Percentiles rank a stretch among this genome's conserved stretches.
Evolutionary conservation across 2,888 invertebrate genomes (phyloP).

Genomic region (Leistus spinibarbis): DNA sequence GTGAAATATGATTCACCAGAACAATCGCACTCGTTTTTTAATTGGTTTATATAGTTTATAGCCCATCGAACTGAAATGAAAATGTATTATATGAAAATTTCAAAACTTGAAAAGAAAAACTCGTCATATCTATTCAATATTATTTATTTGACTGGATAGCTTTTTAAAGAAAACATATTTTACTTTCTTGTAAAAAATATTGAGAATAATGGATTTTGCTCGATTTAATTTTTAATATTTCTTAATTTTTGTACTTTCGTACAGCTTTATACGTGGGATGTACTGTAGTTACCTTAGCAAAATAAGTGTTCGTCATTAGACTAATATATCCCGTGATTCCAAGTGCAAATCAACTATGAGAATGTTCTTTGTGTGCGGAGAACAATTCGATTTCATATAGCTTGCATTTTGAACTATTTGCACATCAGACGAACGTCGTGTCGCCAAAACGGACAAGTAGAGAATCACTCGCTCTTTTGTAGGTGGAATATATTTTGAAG

Average conservation of each 20-base stretch:
- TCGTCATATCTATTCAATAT: no score
- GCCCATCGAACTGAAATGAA: background rate
- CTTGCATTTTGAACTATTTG: background rate
- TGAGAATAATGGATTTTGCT: no score
- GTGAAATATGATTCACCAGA: background rate
- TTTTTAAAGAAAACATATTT: no score
- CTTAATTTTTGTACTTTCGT: no score
- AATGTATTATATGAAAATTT: background rate
- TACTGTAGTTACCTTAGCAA: no score
- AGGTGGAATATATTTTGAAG: background rate
- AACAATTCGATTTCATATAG: background rate
- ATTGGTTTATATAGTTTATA: background rate
- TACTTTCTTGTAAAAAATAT: no score
- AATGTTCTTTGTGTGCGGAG: background rate
- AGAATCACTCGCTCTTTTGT: background rate
- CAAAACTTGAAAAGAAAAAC: background rate
- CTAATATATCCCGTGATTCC: background rate
- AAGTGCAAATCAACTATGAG: background rate
- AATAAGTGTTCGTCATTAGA: background rate
- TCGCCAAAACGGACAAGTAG: background rate
- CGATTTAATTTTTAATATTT: no score
- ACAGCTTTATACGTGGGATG: no score
- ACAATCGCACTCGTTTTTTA: background rate
- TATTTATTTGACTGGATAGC: no score
- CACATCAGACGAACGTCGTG: background rate